phyloP scores from a whole-genome alignment of 1,140 invertebrate species.

The Hycleus cichorii region DNA sequence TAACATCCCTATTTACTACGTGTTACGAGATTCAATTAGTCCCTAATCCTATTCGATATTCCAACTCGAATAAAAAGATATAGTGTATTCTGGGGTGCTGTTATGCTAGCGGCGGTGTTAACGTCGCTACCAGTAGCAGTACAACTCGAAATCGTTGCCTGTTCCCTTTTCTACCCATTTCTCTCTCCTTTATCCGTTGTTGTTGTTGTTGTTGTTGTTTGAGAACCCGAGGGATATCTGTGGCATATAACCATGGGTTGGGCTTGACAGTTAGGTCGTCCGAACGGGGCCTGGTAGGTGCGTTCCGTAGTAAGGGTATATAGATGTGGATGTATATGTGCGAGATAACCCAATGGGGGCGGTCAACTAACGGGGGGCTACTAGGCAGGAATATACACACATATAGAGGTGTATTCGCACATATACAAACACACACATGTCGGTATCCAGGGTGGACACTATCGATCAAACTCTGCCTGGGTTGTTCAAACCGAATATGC shows the following conservation, averaged over 20 bases:
- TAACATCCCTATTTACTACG: constrained; percentile 1
- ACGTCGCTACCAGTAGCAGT: no score
- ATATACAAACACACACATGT: no score
- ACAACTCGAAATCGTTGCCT: no score
- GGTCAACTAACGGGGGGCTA: neutral
- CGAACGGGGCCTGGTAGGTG: neutral
- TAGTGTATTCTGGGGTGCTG: neutral
- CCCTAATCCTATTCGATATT: constrained; percentile 9
- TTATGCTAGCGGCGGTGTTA: neutral
- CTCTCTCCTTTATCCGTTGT: no score
- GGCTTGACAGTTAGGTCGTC: constrained; percentile 18
- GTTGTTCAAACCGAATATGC: constrained; percentile 25
- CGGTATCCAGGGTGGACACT: constrained; percentile 33
- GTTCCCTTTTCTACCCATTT: no score
- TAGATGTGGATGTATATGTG: neutral
- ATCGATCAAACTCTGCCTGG: constrained; percentile 32
- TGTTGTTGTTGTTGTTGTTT: no score
- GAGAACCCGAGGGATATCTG: constrained; percentile 7
- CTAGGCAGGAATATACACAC: no score
- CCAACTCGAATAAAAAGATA: constrained; percentile 14
- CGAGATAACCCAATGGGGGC: neutral
- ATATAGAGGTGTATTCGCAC: no score
- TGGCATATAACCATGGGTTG: constrained; percentile 18
- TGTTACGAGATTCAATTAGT: constrained; percentile 14
- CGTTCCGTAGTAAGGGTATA: neutral